phyloP scores from a whole-genome alignment of 1,140 invertebrate species.

The Neodiprion lecontei region DNA sequence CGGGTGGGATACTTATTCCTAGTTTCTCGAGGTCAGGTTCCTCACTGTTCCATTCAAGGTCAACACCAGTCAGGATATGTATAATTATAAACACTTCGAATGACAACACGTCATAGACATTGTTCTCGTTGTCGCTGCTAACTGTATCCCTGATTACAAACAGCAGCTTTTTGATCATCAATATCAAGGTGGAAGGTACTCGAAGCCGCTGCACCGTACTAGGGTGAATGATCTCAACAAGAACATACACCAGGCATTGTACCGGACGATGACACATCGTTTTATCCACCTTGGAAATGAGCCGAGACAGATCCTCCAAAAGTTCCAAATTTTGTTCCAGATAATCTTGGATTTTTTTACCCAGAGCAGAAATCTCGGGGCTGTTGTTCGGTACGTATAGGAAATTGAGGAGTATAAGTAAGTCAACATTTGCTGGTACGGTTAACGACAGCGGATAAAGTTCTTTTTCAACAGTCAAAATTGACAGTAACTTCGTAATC shows the following conservation, averaged over 20 bases:
- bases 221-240: neutral
- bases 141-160: no score
- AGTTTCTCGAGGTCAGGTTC: no score
- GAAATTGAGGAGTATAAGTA: constrained; percentile 22
- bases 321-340: neutral
- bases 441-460: constrained; percentile 12
- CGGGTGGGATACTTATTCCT: no score
- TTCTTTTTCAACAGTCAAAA: constrained; percentile 23
- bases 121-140: no score
- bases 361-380: neutral
- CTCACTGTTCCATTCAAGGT: no score
- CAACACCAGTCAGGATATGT: no score
- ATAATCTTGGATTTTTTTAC: neutral
- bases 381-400: constrained; percentile 16
- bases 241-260: neutral
- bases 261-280: neutral
- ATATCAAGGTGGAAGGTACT: neutral
- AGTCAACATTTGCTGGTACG: constrained; percentile 23
- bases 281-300: neutral
- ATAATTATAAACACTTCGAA: no score
- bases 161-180: neutral
- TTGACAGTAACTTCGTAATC: constrained; percentile 20
- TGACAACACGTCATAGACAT: no score
- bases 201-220: neutral
- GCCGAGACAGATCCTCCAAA: neutral